phyloP scores from a whole-genome alignment of 2,113 vertebrate species.

The Hydropotes inermis region DNA sequence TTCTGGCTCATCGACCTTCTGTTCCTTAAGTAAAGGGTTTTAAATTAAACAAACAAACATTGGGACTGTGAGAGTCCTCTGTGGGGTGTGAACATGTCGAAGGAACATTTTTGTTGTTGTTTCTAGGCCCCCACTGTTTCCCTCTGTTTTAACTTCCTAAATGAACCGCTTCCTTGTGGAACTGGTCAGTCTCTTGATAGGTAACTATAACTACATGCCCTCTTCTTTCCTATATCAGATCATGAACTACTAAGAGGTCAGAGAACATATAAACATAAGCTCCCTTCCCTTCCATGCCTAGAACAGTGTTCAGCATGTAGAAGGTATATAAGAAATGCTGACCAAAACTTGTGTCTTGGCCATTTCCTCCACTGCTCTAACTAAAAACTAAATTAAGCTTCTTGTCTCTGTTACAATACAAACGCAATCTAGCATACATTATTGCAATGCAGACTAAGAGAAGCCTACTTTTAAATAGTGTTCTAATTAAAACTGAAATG shows the following conservation, averaged over 20 bases:
- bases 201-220: not conserved
- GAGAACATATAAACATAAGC: not conserved
- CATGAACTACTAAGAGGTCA: not conserved
- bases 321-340: not conserved
- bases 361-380: constrained; percentile 21
- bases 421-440: not conserved
- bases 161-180: not conserved
- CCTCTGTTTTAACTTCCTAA: not conserved
- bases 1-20: constrained; percentile 19
- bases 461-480: not conserved
- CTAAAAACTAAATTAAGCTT: constrained; percentile 4
- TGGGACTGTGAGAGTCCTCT: not conserved
- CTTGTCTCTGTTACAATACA: not conserved
- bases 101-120: not conserved
- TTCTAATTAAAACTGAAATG: constrained; percentile 4
- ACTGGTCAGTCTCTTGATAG: not conserved
- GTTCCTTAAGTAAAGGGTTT: not conserved
- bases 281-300: not conserved
- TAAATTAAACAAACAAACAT: constrained; percentile 33
- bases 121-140: not conserved
- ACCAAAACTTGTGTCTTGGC: not conserved
- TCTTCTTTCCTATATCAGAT: not conserved
- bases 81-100: not conserved
- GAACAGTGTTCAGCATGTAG: not conserved
- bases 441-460: not conserved